Evolutionary conservation across 2,888 invertebrate genomes (phyloP).

Genomic region (Metalampra italica): DNA sequence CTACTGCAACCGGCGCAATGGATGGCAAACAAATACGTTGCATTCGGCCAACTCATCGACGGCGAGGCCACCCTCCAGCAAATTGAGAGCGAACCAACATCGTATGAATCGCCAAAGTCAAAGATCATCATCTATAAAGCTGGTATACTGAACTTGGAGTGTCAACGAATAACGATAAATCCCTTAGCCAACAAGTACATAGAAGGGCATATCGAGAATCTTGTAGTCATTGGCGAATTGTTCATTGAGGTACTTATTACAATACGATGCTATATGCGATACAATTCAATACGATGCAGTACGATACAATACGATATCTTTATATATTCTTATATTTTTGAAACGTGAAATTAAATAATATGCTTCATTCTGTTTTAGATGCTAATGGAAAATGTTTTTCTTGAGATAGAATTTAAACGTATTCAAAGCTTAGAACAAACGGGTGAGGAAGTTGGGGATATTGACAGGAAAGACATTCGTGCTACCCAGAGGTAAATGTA

Average conservation of each 20-base stretch:
- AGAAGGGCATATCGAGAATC: conserved; percentile 53
- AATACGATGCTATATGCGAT: too few species aligned
- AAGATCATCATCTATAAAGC: conserved; percentile 42
- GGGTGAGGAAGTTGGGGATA: conserved; percentile 20
- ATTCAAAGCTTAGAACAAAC: conserved; percentile 25
- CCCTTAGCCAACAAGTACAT: conserved; percentile 49
- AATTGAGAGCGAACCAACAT: conserved; percentile 80
- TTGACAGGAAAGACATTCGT: conserved; percentile 27
- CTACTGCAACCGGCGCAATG: conserved; percentile 82
- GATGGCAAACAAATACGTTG: conserved; percentile 86
- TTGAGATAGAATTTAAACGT: conserved; percentile 35
- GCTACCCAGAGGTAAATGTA: conserved; percentile 49
- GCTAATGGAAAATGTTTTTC: conserved; percentile 40
- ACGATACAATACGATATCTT: too few species aligned
- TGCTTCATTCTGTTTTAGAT: conserved; percentile 23
- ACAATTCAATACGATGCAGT: too few species aligned
- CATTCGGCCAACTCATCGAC: conserved; percentile 85
- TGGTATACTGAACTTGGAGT: conserved; percentile 58
- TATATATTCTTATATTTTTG: too few species aligned
- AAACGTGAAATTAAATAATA: too few species aligned
- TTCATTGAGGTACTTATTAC: conserved; percentile 47
- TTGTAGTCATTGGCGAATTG: conserved; percentile 37
- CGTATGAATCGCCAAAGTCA: conserved; percentile 78
- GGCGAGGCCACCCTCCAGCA: conserved; percentile 79
- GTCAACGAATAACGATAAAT: conserved; percentile 51